phyloP scores from a whole-genome alignment of 2,113 vertebrate genomes.

The Sclerurus mexicanus region DNA sequence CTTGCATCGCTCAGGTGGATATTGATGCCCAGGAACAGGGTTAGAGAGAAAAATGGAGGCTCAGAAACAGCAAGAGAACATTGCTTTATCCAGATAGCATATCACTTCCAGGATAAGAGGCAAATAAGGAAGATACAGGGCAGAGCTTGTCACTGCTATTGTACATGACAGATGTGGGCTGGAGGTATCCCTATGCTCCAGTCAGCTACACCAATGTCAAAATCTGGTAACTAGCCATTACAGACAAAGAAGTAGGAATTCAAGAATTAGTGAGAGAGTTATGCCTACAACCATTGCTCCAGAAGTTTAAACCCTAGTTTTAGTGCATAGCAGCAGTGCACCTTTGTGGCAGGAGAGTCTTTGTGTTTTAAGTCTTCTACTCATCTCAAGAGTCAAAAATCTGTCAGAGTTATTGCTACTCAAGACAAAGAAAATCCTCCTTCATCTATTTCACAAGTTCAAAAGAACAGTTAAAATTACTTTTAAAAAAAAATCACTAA shows the following conservation, averaged over 20 bases:
- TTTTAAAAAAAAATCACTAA: background rate
- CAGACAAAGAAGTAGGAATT: background rate
- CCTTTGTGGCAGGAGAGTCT: background rate
- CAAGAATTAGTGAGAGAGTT: background rate
- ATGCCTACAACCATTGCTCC: background rate
- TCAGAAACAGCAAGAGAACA: background rate
- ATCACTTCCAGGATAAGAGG: background rate
- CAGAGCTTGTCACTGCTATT: background rate
- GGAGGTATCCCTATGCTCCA: background rate
- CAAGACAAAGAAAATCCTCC: background rate
- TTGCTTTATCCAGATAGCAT: background rate
- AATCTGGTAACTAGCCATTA: background rate
- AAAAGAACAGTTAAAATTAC: background rate
- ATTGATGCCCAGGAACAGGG: background rate
- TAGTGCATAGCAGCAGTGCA: background rate
- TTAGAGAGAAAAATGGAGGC: background rate
- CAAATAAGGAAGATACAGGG: background rate
- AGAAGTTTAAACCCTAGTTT: background rate
- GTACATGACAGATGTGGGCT: background rate
- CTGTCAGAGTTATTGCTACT: background rate
- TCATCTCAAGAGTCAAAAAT: background rate
- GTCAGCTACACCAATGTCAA: background rate
- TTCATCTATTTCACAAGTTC: background rate
- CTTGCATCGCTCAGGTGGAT: background rate
- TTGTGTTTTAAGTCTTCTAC: background rate